phyloP scores from a whole-genome alignment of 2,888 invertebrate genomes.

The Exocentrus adspersus region DNA sequence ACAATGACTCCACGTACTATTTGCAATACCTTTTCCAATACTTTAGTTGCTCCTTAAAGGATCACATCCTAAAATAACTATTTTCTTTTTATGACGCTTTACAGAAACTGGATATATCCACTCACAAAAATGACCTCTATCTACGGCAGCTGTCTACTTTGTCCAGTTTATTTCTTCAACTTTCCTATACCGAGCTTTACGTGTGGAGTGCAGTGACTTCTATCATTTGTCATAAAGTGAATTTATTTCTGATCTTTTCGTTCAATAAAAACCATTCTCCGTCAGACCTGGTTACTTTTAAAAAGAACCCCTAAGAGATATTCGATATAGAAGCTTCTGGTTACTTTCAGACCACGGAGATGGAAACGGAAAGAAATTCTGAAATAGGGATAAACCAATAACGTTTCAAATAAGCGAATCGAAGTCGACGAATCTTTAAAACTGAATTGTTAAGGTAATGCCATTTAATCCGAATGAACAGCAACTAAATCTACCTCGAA shows the following conservation, averaged over 20 bases:
- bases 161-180: background rate
- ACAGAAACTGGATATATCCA: background rate
- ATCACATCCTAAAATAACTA: background rate
- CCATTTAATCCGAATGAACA: too few species aligned
- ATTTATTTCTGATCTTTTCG: background rate
- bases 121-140: background rate
- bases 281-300: background rate
- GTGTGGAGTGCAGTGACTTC: background rate
- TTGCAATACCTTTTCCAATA: too few species aligned
- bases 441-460: too few species aligned
- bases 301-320: background rate
- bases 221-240: slow-evolving; percentile 1
- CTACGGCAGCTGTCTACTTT: background rate
- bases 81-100: background rate
- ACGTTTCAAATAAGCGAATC: slow-evolving; percentile 1
- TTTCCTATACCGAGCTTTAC: background rate
- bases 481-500: too few species aligned
- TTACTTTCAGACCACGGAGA: background rate
- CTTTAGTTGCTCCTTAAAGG: too few species aligned
- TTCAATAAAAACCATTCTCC: background rate
- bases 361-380: background rate
- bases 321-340: background rate
- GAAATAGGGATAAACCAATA: background rate
- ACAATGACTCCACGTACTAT: too few species aligned
- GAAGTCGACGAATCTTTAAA: too few species aligned